Percentiles rank a stretch among this genome's conserved stretches.
These are phyloP conservation scores for Mylabris sibirica DNA, from an alignment of 2,888 invertebrate genomes.

Conservation along the genomic window DNA sequence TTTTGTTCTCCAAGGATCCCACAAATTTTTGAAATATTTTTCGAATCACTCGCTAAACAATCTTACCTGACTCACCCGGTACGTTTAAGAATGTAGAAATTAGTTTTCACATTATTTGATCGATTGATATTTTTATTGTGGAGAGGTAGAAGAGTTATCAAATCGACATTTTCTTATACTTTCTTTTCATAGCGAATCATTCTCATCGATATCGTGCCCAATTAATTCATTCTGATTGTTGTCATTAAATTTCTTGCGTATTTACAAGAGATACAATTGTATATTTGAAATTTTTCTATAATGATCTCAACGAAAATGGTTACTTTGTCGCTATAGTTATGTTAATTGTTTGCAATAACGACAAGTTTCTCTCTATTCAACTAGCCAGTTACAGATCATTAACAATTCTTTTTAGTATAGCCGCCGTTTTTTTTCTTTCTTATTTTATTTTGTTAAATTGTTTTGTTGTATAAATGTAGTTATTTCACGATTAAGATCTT, in stretches of 20 bases:
- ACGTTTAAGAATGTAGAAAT: not conserved
- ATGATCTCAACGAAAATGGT: conserved; percentile 29
- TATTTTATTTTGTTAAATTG: not conserved
- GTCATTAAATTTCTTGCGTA: not conserved
- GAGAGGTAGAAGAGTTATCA: no score
- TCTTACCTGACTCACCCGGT: no score
- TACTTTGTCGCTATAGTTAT: conserved; percentile 22
- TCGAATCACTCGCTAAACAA: no score
- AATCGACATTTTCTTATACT: not conserved
- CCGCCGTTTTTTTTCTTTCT: not conserved
- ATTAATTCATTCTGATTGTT: not conserved
- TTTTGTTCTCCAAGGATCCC: no score
- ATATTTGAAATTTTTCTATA: conserved; percentile 35
- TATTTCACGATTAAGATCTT: not conserved
- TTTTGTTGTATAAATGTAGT: not conserved
- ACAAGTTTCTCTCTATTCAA: conserved; percentile 15
- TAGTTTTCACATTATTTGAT: not conserved
- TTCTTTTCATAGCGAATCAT: not conserved
- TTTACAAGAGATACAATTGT: conserved; percentile 13
- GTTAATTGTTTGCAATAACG: conserved; percentile 14
- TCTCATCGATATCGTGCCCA: not conserved
- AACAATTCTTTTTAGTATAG: conserved; percentile 25
- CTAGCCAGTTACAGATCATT: conserved; percentile 21
- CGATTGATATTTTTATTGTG: not conserved
- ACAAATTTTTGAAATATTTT: no score